Evolutionary conservation across 2,888 invertebrate genomes (phyloP).

Genomic region (Mechanitis messenoides): DNA sequence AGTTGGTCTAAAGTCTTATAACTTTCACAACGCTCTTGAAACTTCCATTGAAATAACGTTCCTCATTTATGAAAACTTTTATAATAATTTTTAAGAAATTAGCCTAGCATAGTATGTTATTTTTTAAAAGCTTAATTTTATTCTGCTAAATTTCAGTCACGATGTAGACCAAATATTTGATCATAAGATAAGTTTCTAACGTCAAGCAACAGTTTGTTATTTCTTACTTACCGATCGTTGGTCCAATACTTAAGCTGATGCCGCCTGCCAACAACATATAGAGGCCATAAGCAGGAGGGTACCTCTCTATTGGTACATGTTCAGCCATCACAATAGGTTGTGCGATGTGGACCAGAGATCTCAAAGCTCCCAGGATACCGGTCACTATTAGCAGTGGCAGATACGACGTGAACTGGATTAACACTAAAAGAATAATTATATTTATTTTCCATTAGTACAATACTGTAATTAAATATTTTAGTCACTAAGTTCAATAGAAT

Average conservation of each 20-base stretch:
- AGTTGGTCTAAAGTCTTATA: conserved; percentile 31
- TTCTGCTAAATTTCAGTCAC: background rate
- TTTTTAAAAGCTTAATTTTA: background rate
- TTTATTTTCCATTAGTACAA: background rate
- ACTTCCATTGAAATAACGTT: conserved; percentile 22
- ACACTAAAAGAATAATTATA: conserved; percentile 62
- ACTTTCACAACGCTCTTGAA: conserved; percentile 27
- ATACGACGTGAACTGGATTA: conserved; percentile 73
- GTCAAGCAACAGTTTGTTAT: too few species aligned
- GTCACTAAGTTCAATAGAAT: too few species aligned
- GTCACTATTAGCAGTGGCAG: conserved; percentile 70
- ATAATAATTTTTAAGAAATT: conserved; percentile 23
- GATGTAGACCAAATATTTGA: background rate
- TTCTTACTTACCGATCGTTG: conserved; percentile 60
- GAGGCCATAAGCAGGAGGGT: conserved; percentile 80
- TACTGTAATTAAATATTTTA: too few species aligned
- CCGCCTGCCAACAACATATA: conserved; percentile 79
- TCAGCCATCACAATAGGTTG: conserved; percentile 81
- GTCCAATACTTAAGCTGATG: conserved; percentile 77
- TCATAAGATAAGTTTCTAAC: too few species aligned
- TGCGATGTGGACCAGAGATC: conserved; percentile 79
- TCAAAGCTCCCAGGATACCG: conserved; percentile 73
- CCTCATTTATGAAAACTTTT: conserved; percentile 29
- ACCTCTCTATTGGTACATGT: conserved; percentile 77
- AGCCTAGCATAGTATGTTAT: conserved; percentile 1